These are phyloP conservation scores for Dryocosmus kuriphilus DNA, from an alignment of 2,888 invertebrate species.

Conservation along the genomic window DNA sequence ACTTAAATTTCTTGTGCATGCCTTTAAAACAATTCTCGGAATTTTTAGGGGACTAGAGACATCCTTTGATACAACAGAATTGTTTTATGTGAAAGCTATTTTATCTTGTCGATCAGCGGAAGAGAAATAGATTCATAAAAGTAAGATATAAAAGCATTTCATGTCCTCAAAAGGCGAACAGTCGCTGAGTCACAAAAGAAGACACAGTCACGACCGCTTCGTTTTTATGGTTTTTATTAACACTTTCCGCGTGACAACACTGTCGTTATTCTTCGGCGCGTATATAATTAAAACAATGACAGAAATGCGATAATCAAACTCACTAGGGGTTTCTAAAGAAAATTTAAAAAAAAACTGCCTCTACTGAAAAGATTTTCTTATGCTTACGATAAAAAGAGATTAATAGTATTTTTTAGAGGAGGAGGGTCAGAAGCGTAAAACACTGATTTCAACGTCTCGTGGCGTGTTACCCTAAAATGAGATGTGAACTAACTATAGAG, in stretches of 20 bases:
- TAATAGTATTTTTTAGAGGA: slow-evolving; percentile 8
- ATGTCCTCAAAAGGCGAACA: not conserved
- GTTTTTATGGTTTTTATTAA: not conserved
- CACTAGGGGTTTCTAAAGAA: too few relatives aligned
- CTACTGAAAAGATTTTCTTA: not conserved
- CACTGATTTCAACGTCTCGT: not conserved
- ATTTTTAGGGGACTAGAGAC: too few relatives aligned
- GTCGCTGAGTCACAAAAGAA: slow-evolving; percentile 29
- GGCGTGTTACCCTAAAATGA: not conserved
- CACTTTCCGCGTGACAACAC: too few relatives aligned
- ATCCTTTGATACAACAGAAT: not conserved
- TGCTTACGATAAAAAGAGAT: not conserved
- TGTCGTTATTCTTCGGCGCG: not conserved
- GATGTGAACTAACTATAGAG: too few relatives aligned
- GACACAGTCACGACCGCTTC: not conserved
- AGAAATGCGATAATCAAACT: too few relatives aligned
- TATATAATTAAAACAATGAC: not conserved
- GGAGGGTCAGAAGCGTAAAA: not conserved
- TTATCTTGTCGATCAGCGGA: slow-evolving; percentile 9
- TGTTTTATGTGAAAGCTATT: not conserved
- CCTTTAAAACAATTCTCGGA: too few relatives aligned
- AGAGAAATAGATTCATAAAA: not conserved
- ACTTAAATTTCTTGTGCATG: too few relatives aligned
- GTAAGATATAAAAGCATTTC: not conserved
- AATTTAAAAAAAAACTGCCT: too few relatives aligned